Percentiles rank a stretch among this genome's conserved stretches.
These are phyloP conservation scores for Polietes domitor DNA, from an alignment of 2,888 invertebrate species.

Conservation along the genomic window DNA sequence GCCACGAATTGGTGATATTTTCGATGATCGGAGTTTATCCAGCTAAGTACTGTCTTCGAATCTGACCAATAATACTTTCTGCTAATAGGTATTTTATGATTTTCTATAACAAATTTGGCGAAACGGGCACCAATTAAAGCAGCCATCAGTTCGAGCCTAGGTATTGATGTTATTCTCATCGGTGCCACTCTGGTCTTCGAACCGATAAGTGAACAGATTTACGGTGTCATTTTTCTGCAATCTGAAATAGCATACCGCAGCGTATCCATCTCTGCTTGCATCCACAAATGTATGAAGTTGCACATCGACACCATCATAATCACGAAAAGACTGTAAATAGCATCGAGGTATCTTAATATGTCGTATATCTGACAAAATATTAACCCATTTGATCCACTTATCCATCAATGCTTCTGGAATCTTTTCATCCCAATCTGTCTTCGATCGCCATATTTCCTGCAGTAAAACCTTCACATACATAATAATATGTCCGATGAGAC, in stretches of 20 bases:
- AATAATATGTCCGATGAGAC: slow-evolving; percentile 36
- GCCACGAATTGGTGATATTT: slow-evolving; percentile 45
- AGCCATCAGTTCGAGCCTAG: slow-evolving; percentile 49
- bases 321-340: not conserved
- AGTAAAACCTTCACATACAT: slow-evolving; percentile 38
- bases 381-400: not conserved
- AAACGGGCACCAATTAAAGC: slow-evolving; percentile 55
- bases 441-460: slow-evolving; percentile 14
- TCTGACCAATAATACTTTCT: slow-evolving; percentile 69
- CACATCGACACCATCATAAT: not conserved
- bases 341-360: slow-evolving; percentile 40
- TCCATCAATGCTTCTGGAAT: not conserved
- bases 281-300: slow-evolving; percentile 19
- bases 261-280: slow-evolving; percentile 18
- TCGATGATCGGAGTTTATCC: slow-evolving; percentile 62
- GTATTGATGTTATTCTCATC: slow-evolving; percentile 55
- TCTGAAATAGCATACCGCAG: slow-evolving; percentile 13
- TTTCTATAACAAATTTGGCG: slow-evolving; percentile 51
- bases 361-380: slow-evolving; percentile 3
- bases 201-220: not conserved
- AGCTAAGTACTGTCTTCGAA: slow-evolving; percentile 69
- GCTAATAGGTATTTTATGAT: slow-evolving; percentile 50
- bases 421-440: not conserved
- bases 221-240: not conserved
- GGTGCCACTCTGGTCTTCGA: slow-evolving; percentile 58